A percentile compares a stretch with the other conserved stretches of the same genome.
phyloP scores from a whole-genome alignment of 1,140 invertebrate species.

The Tetramorium parvispinum region DNA sequence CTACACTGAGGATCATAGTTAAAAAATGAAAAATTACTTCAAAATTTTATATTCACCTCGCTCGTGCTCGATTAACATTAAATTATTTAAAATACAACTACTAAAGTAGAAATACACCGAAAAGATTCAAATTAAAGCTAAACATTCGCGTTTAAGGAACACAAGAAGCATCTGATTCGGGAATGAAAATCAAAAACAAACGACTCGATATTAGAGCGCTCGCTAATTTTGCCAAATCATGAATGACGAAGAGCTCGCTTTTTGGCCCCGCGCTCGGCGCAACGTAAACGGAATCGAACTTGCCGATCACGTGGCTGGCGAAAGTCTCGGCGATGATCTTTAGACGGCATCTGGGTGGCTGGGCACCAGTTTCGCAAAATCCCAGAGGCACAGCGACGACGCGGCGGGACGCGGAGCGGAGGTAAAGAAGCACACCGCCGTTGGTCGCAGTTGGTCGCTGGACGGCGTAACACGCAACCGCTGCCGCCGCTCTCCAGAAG shows the following conservation, averaged over 20 bases:
- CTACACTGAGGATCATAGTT: not conserved
- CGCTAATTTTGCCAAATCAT: not conserved
- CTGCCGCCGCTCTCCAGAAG: too few species aligned
- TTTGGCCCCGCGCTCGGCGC: not conserved
- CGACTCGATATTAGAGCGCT: not conserved
- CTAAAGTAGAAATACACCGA: not conserved
- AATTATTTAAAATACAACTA: not conserved
- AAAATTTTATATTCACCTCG: not conserved
- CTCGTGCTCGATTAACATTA: not conserved
- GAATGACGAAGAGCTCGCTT: not conserved
- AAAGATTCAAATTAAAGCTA: not conserved
- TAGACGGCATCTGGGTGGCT: conserved; percentile 16
- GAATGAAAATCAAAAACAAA: not conserved
- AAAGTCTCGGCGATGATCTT: conserved; percentile 31
- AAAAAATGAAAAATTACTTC: not conserved
- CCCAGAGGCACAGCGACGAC: not conserved
- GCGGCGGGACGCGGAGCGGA: not conserved
- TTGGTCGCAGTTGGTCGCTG: too few species aligned
- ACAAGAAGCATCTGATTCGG: too few species aligned
- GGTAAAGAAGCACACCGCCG: too few species aligned
- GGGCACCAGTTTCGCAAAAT: not conserved
- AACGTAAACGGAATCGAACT: conserved; percentile 1
- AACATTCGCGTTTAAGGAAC: not conserved
- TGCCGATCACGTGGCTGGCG: conserved; percentile 30
- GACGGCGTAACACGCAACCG: too few species aligned